These are phyloP conservation scores for Panonychus citri DNA, from an alignment of 1,140 invertebrate species.

Conservation along the genomic window DNA sequence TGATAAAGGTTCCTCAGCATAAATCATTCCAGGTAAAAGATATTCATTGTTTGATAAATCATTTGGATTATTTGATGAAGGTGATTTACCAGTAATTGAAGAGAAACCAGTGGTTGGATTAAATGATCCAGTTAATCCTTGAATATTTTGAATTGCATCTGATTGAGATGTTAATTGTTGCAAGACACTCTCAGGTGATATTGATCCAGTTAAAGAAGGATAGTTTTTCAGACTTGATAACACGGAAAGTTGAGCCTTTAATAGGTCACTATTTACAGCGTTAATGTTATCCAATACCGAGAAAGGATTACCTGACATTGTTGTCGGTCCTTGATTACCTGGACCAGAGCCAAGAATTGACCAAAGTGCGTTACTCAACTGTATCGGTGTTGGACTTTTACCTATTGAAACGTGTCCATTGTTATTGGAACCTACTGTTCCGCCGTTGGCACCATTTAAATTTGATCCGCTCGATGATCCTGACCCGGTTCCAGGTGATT, in stretches of 20 bases:
- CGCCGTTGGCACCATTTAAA: background rate
- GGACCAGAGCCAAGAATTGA: conserved; percentile 10
- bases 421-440: background rate
- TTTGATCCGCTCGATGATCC: background rate
- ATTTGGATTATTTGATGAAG: background rate
- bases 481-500: background rate
- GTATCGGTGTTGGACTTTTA: conserved; percentile 13
- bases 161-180: conserved; percentile 6
- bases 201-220: conserved; percentile 11
- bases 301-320: background rate
- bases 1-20: background rate
- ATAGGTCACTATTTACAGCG: conserved; percentile 5
- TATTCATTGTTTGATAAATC: background rate
- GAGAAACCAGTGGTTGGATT: background rate
- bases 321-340: background rate
- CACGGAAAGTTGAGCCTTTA: conserved; percentile 8
- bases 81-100: background rate
- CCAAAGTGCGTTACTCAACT: conserved; percentile 14
- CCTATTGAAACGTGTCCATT: background rate
- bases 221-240: conserved; percentile 10
- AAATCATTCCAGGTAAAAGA: background rate
- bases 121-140: background rate
- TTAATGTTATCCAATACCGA: background rate
- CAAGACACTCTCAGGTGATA: conserved; percentile 11
- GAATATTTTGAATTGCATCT: background rate